Conservation (phyloP, 1,140 invertebrate genomes). For the Drosophila ercepeae region DNA sequence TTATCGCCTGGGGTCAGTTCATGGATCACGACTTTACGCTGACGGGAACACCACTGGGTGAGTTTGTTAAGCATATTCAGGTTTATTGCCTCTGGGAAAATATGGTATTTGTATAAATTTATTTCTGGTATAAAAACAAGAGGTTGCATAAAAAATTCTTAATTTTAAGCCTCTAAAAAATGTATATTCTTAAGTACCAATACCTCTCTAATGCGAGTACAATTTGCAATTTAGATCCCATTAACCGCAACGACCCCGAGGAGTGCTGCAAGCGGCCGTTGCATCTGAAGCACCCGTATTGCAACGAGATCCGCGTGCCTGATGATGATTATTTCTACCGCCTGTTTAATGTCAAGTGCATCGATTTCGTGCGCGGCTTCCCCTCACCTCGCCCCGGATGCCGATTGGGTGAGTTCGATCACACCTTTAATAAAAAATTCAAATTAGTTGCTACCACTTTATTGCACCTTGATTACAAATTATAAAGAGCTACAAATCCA, state of each 20-base stretch:
- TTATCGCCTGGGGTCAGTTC: conserved; percentile 97
- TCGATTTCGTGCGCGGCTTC: conserved; percentile 94
- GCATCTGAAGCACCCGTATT: conserved; percentile 94
- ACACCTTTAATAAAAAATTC: background rate
- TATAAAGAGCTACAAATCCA: no score
- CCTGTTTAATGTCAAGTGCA: conserved; percentile 92
- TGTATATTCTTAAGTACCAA: background rate
- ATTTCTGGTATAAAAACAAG: background rate
- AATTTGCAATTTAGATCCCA: conserved; percentile 86
- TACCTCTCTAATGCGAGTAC: background rate
- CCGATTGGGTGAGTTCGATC: conserved; percentile 87
- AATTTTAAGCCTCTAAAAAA: background rate
- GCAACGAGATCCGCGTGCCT: conserved; percentile 95
- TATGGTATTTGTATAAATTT: background rate
- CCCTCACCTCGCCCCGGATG: conserved; percentile 93
- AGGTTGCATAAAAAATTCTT: no score
- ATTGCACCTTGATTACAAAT: no score
- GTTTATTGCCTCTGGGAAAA: background rate
- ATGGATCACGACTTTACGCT: conserved; percentile 97
- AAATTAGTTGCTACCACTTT: background rate
- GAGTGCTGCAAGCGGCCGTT: conserved; percentile 92
- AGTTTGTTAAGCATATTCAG: background rate
- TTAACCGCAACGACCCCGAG: conserved; percentile 93
- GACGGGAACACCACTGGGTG: conserved; percentile 93
- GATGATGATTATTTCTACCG: conserved; percentile 96